Evolutionary conservation across 2,888 invertebrate species (phyloP), one percentile per base, ranked within the genome.

Genomic region (Idaea dimidiata): DNA sequence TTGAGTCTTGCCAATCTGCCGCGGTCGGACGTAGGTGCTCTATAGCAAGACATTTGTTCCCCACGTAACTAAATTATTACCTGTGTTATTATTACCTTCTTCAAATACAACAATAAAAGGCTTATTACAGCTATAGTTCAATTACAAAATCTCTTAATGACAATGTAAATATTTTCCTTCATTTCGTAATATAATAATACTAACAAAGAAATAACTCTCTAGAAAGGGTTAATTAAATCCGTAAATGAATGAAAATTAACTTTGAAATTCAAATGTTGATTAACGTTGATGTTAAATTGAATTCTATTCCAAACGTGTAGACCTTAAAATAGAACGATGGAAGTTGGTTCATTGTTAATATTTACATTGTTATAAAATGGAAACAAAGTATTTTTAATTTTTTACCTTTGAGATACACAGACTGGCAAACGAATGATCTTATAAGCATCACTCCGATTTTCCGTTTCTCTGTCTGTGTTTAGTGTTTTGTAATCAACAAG

Each of bases 201-300:
- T 43, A 43, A 43, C 43, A 43, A 43, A 43, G 43, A 43, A 43
- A 43, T 54, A 59, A 60, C 33, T 60, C 54, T 33, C 32, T 60
- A 24, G 43, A 33, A 57, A 58, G 14, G 14, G 18, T 61, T 61
- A 61, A 61, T 61, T 61, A 61, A 61, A 54, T 57, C 43, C 24
- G 17, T 54, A 61, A 58, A 61, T 61, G 60, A 61, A 61, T 43
- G 32, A 56, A 53, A 57, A 56, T 60, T 14, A 60, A 60, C 16
- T 57, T 60, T 33, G 14, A 53, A 61, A 61, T 61, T 58, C 31
- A 31, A 61, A 61, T 54, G 17, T 60, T 14, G 16, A 54, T 33
- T 56, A 60, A 18, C 54, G 53, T 57, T 57, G 53, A 16, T 54
- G 57, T 43, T 61, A 57, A 61, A 57, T 57, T 60, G 57, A 61